Evolutionary conservation across 1,140 invertebrate species (phyloP), one percentile per base, ranked within the genome.

Genomic region (Heterodera carotae): DNA sequence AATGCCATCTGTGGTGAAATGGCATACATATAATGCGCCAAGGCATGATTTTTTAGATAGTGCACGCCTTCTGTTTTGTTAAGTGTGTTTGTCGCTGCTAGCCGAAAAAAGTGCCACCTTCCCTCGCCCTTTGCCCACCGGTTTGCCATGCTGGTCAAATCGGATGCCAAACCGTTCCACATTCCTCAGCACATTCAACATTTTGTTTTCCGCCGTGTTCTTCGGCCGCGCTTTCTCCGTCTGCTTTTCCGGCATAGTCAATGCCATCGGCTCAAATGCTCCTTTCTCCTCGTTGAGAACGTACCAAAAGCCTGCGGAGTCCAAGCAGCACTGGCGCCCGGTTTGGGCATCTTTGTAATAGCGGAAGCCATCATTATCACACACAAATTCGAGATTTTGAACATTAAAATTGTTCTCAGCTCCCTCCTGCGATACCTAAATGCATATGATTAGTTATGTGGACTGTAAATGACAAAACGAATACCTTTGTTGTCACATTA

Each of bases 141-240:
- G 81, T n/a, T 67, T 62, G 3, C 81, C 81, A 39, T 83, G 43
- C 10, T 81, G 77, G 62, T 83, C 81, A 36, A 75, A 82, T 31
- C 59, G 27, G 48, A 80, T 82, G 15, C 72, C 72, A n/a, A 62
- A 74, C 59, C 72, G 12, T 18, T 66, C 72, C 34, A 74, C 72
- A 62, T 74, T 74, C 59, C 27, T 34, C 59, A 74, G 22, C 25
- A 8, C 33, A 22, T 4, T 78, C 39, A 64, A 39, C 59, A n/a
- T 62, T 59, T 67, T 66, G 43, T 76, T 76, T 25, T 31, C n/a
- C 60, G 7, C 60, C 36, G 69, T 25, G 27, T 71, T 53, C 64
- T 81, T 80, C 34, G 59, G 22, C 36, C 36, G 36, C 8, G 48
- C 29, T 78, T 34, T 34, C 29, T 31, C 62, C 25, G 70, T 25